Evolutionary conservation across 2,797 vertebrate species (phyloP).

Genomic region (Typhlichthys subterraneus): DNA sequence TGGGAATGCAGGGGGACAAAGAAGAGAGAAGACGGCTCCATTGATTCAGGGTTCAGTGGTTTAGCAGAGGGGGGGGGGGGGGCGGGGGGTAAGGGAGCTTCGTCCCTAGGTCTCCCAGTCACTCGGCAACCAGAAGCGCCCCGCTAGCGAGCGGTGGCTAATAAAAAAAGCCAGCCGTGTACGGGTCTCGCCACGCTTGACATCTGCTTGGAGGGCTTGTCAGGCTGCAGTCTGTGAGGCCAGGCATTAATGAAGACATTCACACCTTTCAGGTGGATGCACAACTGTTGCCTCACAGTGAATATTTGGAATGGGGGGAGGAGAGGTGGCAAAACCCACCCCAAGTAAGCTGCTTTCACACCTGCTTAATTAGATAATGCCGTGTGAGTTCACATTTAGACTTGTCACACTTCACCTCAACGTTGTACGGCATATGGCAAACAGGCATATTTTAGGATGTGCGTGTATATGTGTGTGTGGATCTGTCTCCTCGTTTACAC

Average conservation of each 20-base stretch:
- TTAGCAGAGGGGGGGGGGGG: neutral
- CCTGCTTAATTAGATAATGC: slow-evolving; percentile 66
- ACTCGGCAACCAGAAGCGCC: slow-evolving; percentile 63
- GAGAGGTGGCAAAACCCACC: slow-evolving; percentile 33
- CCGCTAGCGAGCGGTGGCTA: slow-evolving; percentile 53
- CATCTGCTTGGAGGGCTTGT: slow-evolving; percentile 48
- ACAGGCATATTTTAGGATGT: slow-evolving; percentile 33
- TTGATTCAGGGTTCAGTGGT: slow-evolving; percentile 55
- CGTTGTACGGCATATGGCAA: slow-evolving; percentile 61
- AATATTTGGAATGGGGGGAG: slow-evolving; percentile 10
- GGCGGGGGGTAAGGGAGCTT: slow-evolving; percentile 52
- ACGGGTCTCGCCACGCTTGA: slow-evolving; percentile 49
- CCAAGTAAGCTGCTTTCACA: slow-evolving; percentile 65
- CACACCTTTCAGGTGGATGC: slow-evolving; percentile 27
- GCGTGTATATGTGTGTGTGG: neutral
- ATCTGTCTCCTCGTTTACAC: neutral
- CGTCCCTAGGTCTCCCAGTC: slow-evolving; percentile 67
- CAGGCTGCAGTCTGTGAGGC: slow-evolving; percentile 23
- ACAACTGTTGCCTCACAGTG: slow-evolving; percentile 28
- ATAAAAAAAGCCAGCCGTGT: slow-evolving; percentile 59
- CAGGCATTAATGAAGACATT: slow-evolving; percentile 23
- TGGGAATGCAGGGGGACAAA: slow-evolving; percentile 70
- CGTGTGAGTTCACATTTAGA: slow-evolving; percentile 61
- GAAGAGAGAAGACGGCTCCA: slow-evolving; percentile 59
- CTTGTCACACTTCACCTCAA: slow-evolving; percentile 50